phyloP scores from a whole-genome alignment of 2,888 invertebrate genomes.

The Pediacus dermestoides region DNA sequence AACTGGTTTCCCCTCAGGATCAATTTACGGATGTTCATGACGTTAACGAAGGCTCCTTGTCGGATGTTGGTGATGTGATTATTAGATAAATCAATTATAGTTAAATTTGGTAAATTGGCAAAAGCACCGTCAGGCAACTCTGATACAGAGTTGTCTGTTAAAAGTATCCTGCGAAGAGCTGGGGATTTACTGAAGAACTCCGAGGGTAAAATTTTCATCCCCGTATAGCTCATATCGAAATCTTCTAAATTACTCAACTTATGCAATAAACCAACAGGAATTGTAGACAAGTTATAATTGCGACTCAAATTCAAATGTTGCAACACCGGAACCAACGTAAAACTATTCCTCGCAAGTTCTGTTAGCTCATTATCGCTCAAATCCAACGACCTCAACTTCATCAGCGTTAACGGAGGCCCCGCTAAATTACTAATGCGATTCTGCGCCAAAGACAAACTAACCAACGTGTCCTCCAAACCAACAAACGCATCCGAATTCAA shows the following conservation, averaged over 20 bases:
- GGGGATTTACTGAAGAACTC: slow-evolving; percentile 67
- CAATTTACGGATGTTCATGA: slow-evolving; percentile 69
- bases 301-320: slow-evolving; percentile 72
- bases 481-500: slow-evolving; percentile 71
- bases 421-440: slow-evolving; percentile 69
- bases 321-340: slow-evolving; percentile 63
- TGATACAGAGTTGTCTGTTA: slow-evolving; percentile 70
- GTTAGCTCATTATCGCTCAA: slow-evolving; percentile 76
- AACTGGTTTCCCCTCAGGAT: slow-evolving; percentile 74
- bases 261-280: slow-evolving; percentile 66
- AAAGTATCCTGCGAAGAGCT: slow-evolving; percentile 63
- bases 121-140: slow-evolving; percentile 78
- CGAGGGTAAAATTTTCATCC: slow-evolving; percentile 68
- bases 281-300: slow-evolving; percentile 64
- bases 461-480: slow-evolving; percentile 71
- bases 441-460: slow-evolving; percentile 68
- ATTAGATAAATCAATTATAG: slow-evolving; percentile 70
- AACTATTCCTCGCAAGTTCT: slow-evolving; percentile 66
- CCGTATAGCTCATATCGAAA: slow-evolving; percentile 72
- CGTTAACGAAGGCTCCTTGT: slow-evolving; percentile 72
- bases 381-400: slow-evolving; percentile 66
- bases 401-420: slow-evolving; percentile 61
- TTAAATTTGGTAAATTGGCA: slow-evolving; percentile 70
- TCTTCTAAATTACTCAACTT: slow-evolving; percentile 65
- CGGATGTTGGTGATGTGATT: slow-evolving; percentile 75